A percentile compares a stretch with the other conserved stretches of the same genome.
These are phyloP conservation scores for Biston betularia DNA, from an alignment of 2,888 invertebrate genomes.

Conservation along the genomic window DNA sequence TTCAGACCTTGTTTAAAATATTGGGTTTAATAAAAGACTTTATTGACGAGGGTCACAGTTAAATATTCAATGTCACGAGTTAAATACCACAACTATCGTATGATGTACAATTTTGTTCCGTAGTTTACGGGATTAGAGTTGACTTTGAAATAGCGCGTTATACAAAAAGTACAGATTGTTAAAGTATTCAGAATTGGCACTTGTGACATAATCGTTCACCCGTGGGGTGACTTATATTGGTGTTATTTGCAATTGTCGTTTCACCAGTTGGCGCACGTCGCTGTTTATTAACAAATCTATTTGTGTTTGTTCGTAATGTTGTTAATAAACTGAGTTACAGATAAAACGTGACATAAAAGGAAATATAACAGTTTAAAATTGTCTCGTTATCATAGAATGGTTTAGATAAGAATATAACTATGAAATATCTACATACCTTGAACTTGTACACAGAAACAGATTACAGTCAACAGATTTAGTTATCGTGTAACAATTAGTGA, in stretches of 20 bases:
- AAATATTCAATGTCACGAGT: conserved; percentile 10
- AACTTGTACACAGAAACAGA: not conserved
- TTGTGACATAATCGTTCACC: conserved; percentile 67
- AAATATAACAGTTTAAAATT: no score
- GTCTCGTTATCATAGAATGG: not conserved
- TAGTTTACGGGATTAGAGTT: not conserved
- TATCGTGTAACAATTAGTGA: conserved; percentile 13
- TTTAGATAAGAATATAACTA: not conserved
- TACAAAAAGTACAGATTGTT: conserved; percentile 54
- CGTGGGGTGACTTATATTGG: conserved; percentile 57
- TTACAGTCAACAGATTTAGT: conserved; percentile 10
- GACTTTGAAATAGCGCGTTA: conserved; percentile 35
- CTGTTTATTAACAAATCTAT: conserved; percentile 60
- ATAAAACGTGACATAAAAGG: not conserved
- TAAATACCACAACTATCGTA: not conserved
- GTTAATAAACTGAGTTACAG: not conserved
- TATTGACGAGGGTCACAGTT: conserved; percentile 12
- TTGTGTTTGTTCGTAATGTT: conserved; percentile 33
- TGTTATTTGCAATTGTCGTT: conserved; percentile 71
- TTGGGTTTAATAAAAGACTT: conserved; percentile 21
- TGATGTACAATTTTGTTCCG: conserved; percentile 7
- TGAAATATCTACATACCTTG: conserved; percentile 1
- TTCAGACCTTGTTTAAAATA: not conserved
- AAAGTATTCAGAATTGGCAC: conserved; percentile 68
- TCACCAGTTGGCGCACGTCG: conserved; percentile 66